These are phyloP conservation scores for Macrotus californicus DNA, from an alignment of 2,113 vertebrate species.

Conservation along the genomic window DNA sequence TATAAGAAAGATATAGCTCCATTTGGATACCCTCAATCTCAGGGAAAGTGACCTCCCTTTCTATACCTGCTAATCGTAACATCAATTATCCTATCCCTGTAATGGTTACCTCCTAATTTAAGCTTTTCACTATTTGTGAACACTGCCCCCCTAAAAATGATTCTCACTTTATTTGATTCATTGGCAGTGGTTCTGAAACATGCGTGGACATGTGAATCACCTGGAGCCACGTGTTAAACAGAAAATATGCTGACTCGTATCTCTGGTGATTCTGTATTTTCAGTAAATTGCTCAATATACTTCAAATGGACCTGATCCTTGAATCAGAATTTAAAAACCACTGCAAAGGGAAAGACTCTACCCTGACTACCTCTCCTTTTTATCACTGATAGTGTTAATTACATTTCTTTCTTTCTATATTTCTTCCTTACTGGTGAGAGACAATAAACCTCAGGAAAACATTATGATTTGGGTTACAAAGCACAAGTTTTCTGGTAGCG, in stretches of 20 bases:
- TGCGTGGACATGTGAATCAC: not conserved
- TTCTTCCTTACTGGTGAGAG: not conserved
- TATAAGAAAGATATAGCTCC: not conserved
- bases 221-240: not conserved
- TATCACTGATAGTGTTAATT: not conserved
- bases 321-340: not conserved
- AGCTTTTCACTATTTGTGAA: not conserved
- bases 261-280: not conserved
- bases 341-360: not conserved
- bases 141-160: not conserved
- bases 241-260: not conserved
- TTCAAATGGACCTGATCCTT: not conserved
- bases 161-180: not conserved
- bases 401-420: not conserved
- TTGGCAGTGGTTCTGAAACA: not conserved
- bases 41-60: not conserved
- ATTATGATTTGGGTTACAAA: not conserved
- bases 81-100: not conserved
- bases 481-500: not conserved
- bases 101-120: not conserved
- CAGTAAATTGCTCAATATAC: not conserved
- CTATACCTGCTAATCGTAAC: not conserved
- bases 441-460: not conserved
- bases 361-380: not conserved
- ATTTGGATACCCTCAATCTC: not conserved